Conservation (phyloP, 2,888 invertebrate species). For the Conops quadrifasciatus region DNA sequence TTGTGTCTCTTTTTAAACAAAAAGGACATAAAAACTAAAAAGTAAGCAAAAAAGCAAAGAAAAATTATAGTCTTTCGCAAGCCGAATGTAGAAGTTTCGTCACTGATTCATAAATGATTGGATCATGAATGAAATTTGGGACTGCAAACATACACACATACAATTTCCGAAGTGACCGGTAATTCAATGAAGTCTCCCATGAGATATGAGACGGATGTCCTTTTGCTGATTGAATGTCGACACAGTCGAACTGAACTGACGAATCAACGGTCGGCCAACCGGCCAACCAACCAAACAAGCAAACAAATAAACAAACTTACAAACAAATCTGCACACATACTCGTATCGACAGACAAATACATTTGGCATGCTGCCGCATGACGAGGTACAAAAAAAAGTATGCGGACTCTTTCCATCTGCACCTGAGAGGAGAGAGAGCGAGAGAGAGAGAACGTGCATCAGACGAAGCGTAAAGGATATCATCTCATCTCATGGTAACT, state of each 20-base stretch:
- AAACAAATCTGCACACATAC: background rate
- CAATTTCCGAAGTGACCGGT: constrained; percentile 28
- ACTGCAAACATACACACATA: background rate
- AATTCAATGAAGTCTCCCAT: constrained; percentile 32
- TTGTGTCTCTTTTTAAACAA: too few species aligned
- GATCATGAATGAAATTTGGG: too few species aligned
- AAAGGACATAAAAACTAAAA: too few species aligned
- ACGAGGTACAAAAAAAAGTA: constrained; percentile 15
- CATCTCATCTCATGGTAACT: background rate
- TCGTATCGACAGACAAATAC: background rate
- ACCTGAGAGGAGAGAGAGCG: too few species aligned
- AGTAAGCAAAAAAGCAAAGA: too few species aligned
- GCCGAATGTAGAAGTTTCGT: too few species aligned
- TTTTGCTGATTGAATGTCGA: constrained; percentile 33
- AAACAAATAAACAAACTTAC: background rate
- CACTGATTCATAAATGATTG: too few species aligned
- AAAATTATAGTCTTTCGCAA: too few species aligned
- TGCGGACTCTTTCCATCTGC: too few species aligned
- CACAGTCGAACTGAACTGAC: background rate
- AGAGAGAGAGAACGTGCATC: background rate
- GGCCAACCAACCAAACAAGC: background rate
- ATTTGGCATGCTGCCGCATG: constrained; percentile 6
- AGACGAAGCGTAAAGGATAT: background rate
- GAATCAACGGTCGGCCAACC: background rate
- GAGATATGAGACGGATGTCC: constrained; percentile 34